Evolutionary conservation across 1,140 invertebrate genomes (phyloP).

Genomic region (Drosophila albomicans): DNA sequence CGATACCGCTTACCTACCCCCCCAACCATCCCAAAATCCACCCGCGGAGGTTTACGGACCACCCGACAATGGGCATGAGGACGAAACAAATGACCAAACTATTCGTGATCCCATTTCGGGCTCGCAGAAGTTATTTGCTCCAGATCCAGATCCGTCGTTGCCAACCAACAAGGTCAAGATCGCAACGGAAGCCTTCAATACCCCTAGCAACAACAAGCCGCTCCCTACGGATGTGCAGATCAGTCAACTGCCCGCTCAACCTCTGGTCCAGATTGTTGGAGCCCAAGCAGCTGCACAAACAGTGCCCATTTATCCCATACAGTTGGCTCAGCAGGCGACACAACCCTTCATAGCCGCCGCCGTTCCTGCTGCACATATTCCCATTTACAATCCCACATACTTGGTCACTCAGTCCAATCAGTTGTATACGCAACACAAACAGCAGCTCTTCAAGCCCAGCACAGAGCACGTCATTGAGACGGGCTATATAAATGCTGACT

Average conservation of each 20-base stretch:
- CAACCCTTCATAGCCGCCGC: constrained; percentile 63
- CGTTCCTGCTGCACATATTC: constrained; percentile 70
- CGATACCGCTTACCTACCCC: constrained; percentile 64
- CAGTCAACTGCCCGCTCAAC: constrained; percentile 76
- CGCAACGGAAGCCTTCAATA: constrained; percentile 83
- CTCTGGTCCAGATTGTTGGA: constrained; percentile 75
- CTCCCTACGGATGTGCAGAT: constrained; percentile 74
- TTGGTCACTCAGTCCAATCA: constrained; percentile 83
- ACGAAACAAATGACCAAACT: constrained; percentile 84
- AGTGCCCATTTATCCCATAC: constrained; percentile 75
- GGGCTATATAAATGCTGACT: constrained; percentile 73
- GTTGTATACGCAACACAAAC: constrained; percentile 78
- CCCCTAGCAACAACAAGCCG: constrained; percentile 85
- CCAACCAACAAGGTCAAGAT: constrained; percentile 83
- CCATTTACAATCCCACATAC: constrained; percentile 84
- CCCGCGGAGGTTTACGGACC: constrained; percentile 50
- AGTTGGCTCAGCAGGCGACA: constrained; percentile 60
- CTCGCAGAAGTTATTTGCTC: constrained; percentile 85
- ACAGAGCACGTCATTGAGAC: constrained; percentile 64
- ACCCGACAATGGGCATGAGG: constrained; percentile 85
- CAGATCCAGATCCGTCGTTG: constrained; percentile 85
- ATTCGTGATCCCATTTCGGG: constrained; percentile 80
- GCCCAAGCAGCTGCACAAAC: constrained; percentile 66
- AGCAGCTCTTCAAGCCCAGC: constrained; percentile 80
- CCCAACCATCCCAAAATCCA: constrained; percentile 50